Evolutionary conservation across 2,888 invertebrate genomes (phyloP), one percentile per base, ranked within the genome.

Genomic region (Drosophila percnosoma): DNA sequence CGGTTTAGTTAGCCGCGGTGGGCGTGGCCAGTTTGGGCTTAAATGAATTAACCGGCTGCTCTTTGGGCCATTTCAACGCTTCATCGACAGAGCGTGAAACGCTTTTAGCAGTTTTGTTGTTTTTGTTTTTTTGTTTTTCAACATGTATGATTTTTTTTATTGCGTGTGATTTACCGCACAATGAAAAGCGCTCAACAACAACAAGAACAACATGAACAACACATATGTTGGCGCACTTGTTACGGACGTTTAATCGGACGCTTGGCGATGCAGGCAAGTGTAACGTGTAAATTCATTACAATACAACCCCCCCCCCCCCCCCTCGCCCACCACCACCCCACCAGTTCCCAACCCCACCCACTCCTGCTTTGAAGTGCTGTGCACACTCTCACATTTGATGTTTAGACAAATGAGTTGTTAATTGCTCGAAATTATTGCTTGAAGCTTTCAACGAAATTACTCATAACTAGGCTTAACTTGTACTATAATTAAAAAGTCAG

Each of bases 71-170:
- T 71, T 72, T 70, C 75, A 84, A 82, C 82, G 91, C 90, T 90
- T 81, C 90, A 89, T 78, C 83, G 88, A 78, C 79, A 89, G 91
- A 91, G 81, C 90, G 90, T 91, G 89, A 91, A 89, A 89, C 68
- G 67, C 49, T 73, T 78, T 73, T 52, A 52, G 33, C 51, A 21
- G 21, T 58, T 59, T 62, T 57, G 18, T 33, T 42, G 18, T 27
- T 8, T 36, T 59, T 54, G 60, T 53, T 53, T 57, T 58, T 53
- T 38, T 48, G 67, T 53, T 64, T 59, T 61, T 53, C 3, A 49
- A 24, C 21, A 38, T 63, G 52, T 53, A 51, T 48, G 31, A 58
- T 40, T 65, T 65, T 65, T 71, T 80, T 81, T 78, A 84, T 87
- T 83, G 82, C 78, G 77, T 83, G 76, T 79, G 72, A 79, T 80